These are phyloP conservation scores for Gasterosteus aculeatus DNA, from an alignment of 2,113 vertebrate species.

Conservation along the genomic window DNA sequence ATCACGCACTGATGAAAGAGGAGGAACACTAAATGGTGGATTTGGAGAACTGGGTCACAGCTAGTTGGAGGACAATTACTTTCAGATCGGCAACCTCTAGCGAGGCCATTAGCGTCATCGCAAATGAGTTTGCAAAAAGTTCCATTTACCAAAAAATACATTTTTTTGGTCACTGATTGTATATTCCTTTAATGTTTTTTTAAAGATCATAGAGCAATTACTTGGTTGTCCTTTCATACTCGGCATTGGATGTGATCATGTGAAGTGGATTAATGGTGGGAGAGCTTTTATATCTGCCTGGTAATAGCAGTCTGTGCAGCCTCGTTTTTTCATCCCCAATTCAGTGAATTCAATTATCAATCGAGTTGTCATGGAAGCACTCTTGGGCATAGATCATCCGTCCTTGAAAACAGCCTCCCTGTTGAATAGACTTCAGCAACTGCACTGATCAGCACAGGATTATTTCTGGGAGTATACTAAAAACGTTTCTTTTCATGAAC, in stretches of 20 bases:
- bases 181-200: slow-evolving; percentile 1
- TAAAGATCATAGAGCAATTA: slow-evolving; percentile 21
- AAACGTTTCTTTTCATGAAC: background rate
- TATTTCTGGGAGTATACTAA: background rate
- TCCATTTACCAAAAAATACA: background rate
- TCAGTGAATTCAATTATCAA: slow-evolving; percentile 54
- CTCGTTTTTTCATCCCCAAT: slow-evolving; percentile 27
- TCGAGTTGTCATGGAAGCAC: slow-evolving; percentile 60
- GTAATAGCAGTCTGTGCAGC: slow-evolving; percentile 30
- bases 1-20: background rate
- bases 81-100: slow-evolving; percentile 2
- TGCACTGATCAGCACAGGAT: slow-evolving; percentile 6
- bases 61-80: slow-evolving; percentile 1
- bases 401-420: slow-evolving; percentile 52
- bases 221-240: slow-evolving; percentile 30
- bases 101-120: background rate
- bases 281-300: slow-evolving; percentile 39
- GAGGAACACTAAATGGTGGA: slow-evolving; percentile 21
- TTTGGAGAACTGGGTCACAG: slow-evolving; percentile 30
- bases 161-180: background rate
- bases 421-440: slow-evolving; percentile 10
- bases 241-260: slow-evolving; percentile 18
- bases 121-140: slow-evolving; percentile 11
- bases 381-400: slow-evolving; percentile 41
- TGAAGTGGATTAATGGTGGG: background rate